Conservation (phyloP, 2,888 invertebrate species). For the Ochropleura plecta region DNA sequence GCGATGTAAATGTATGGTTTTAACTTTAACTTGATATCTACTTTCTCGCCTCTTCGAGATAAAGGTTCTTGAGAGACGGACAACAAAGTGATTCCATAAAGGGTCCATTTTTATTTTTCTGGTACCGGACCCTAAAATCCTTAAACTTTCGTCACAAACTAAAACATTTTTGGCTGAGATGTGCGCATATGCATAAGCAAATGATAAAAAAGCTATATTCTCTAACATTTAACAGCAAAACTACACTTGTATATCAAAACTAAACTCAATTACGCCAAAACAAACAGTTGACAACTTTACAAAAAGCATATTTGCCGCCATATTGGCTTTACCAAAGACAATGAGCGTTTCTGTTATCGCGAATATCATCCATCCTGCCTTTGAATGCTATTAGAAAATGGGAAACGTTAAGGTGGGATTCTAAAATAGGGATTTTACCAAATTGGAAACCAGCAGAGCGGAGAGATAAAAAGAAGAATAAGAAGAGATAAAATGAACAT, state of each 20-base stretch:
- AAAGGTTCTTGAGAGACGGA: too few species aligned
- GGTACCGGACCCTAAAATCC: too few species aligned
- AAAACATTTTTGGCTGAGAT: background rate
- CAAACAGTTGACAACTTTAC: conserved; percentile 9
- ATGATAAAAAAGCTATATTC: background rate
- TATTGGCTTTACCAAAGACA: conserved; percentile 25
- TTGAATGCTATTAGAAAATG: background rate
- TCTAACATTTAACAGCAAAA: background rate
- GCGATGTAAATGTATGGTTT: too few species aligned
- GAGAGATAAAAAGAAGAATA: too few species aligned
- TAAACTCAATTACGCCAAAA: conserved; percentile 16
- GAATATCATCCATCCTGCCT: conserved; percentile 11
- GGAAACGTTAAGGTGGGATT: background rate
- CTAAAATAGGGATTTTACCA: background rate
- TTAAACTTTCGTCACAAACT: background rate
- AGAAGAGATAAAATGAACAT: too few species aligned
- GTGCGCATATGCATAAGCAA: background rate
- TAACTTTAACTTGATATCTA: too few species aligned
- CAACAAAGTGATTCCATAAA: too few species aligned
- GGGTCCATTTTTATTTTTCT: too few species aligned
- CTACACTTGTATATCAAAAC: background rate
- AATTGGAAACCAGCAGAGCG: background rate
- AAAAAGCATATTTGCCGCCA: background rate
- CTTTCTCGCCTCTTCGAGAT: too few species aligned
- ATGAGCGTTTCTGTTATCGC: background rate